Evolutionary conservation across 1,140 invertebrate genomes (phyloP).

Genomic region (Brachionus sp.): DNA sequence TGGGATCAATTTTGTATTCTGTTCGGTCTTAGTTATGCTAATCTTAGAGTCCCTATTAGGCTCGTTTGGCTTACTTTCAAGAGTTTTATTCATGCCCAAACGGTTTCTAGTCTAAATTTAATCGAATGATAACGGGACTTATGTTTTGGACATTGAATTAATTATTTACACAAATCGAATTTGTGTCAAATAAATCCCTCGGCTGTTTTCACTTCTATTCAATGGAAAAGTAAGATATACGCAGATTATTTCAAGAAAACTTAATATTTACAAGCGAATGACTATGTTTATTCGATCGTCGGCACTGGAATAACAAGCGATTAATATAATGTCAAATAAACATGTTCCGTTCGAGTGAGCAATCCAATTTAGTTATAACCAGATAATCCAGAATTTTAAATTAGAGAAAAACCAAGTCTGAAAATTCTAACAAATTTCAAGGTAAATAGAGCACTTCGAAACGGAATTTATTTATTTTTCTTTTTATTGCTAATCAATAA

Average conservation of each 20-base stretch:
- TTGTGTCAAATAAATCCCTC: conserved; percentile 41
- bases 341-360: conserved; percentile 32
- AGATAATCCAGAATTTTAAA: background rate
- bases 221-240: background rate
- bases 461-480: background rate
- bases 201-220: conserved; percentile 28
- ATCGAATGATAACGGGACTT: conserved; percentile 38
- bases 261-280: conserved; percentile 36
- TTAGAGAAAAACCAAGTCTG: background rate
- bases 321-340: conserved; percentile 5
- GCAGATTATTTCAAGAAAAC: conserved; percentile 5
- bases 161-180: conserved; percentile 30
- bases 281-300: conserved; percentile 24
- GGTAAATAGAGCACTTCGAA: background rate
- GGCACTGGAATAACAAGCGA: background rate
- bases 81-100: conserved; percentile 24
- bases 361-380: background rate
- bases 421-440: background rate
- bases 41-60: background rate
- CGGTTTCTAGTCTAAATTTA: background rate
- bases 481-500: background rate
- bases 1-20: conserved; percentile 18
- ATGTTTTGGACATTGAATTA: conserved; percentile 19
- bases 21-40: conserved; percentile 7
- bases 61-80: background rate